phyloP scores from a whole-genome alignment of 2,797 vertebrate genomes.

The Ctenochaetus hawaiiensis region DNA sequence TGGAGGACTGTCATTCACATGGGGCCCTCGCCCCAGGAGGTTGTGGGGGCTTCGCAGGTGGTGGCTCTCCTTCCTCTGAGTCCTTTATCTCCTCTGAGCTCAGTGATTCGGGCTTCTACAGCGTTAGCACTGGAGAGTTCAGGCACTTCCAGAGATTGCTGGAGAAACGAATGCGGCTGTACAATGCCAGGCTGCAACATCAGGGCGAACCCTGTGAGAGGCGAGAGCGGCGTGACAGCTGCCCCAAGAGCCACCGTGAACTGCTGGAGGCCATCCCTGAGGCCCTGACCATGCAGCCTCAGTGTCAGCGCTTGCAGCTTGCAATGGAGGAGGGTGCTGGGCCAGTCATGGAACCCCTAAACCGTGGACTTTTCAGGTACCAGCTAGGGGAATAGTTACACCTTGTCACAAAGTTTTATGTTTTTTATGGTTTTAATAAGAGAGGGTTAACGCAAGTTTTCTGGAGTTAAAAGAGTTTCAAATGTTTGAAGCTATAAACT shows the following conservation, averaged over 20 bases:
- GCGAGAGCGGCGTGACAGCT: constrained; percentile 82
- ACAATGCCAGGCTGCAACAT: constrained; percentile 81
- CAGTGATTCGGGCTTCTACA: constrained; percentile 86
- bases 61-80: constrained; percentile 80
- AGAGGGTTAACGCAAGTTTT: background rate
- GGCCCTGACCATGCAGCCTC: constrained; percentile 81
- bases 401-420: background rate
- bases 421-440: too few relatives aligned
- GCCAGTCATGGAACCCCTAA: constrained; percentile 60
- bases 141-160: constrained; percentile 86
- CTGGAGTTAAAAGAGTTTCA: background rate
- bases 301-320: constrained; percentile 66
- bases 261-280: constrained; percentile 88
- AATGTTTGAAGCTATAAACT: too few relatives aligned
- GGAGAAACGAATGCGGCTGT: constrained; percentile 85
- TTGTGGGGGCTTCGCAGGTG: constrained; percentile 68
- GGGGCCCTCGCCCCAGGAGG: constrained; percentile 62
- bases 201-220: constrained; percentile 82
- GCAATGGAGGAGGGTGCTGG: constrained; percentile 51
- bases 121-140: constrained; percentile 85
- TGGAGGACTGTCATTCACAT: constrained; percentile 83
- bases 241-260: constrained; percentile 85
- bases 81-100: constrained; percentile 85
- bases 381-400: background rate
- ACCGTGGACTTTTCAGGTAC: constrained; percentile 80